Percentiles rank a stretch among this genome's conserved stretches.
These are phyloP conservation scores for Scrobipalpa costella DNA, from an alignment of 2,888 invertebrate species.

Conservation along the genomic window DNA sequence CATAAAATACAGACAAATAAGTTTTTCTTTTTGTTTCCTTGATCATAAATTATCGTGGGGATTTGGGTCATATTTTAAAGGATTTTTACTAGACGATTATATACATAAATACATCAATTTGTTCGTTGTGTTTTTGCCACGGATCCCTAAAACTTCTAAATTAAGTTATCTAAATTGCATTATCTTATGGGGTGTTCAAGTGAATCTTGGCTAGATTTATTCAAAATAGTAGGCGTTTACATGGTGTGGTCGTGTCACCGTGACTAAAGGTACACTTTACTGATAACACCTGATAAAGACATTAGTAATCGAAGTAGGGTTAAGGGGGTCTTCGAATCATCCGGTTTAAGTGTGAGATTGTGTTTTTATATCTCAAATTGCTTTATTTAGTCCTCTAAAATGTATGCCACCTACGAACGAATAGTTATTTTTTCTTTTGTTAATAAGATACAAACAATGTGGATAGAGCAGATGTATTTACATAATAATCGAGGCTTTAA, in stretches of 20 bases:
- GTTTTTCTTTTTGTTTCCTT: too few relatives aligned
- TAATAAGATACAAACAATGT: too few relatives aligned
- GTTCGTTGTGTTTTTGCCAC: background rate
- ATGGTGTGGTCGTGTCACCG: constrained; percentile 12
- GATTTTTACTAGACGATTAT: too few relatives aligned
- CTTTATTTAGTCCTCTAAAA: background rate
- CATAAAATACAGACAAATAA: too few relatives aligned
- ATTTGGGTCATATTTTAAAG: too few relatives aligned
- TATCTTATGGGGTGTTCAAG: constrained; percentile 20
- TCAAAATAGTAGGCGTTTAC: constrained; percentile 5
- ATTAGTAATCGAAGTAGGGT: constrained; percentile 27
- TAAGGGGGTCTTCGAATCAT: constrained; percentile 17
- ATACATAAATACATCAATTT: too few relatives aligned
- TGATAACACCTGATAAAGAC: constrained; percentile 25
- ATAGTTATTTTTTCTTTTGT: too few relatives aligned
- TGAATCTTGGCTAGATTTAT: constrained; percentile 12
- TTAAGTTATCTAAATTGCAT: constrained; percentile 34
- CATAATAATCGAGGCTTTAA: too few relatives aligned
- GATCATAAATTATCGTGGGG: too few relatives aligned
- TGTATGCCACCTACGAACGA: too few relatives aligned
- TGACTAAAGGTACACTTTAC: constrained; percentile 7
- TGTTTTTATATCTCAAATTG: background rate
- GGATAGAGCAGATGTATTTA: too few relatives aligned
- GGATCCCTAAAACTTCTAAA: constrained; percentile 2
- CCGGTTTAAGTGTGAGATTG: background rate